phyloP scores from a whole-genome alignment of 2,113 vertebrate species.

The pig (Sus scrofa) region DNA sequence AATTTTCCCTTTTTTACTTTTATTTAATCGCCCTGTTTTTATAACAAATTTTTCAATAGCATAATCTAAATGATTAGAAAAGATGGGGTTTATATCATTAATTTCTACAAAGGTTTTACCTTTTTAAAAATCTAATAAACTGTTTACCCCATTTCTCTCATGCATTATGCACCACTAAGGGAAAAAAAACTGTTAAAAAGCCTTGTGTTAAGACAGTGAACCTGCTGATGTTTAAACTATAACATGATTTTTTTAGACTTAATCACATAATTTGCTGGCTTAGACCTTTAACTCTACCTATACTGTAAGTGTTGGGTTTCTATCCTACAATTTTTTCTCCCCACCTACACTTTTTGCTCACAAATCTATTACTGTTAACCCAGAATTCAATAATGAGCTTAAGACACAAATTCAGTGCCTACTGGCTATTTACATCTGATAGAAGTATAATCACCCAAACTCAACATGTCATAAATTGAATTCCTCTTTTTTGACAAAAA shows the following conservation, averaged over 20 bases:
- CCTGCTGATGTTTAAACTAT: not conserved
- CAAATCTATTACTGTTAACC: constrained; percentile 26
- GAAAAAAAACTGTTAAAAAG: not conserved
- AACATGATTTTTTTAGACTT: constrained; percentile 14
- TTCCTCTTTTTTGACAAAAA: constrained; percentile 36
- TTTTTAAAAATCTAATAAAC: not conserved
- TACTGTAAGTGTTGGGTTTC: constrained; percentile 39
- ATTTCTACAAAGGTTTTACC: constrained; percentile 23
- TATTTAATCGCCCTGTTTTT: too few relatives aligned
- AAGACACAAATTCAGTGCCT: constrained; percentile 36
- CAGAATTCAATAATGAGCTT: constrained; percentile 9
- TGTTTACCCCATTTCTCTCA: constrained; percentile 14
- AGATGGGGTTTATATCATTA: not conserved
- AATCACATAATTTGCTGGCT: constrained; percentile 48
- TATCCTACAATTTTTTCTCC: constrained; percentile 7
- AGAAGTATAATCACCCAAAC: constrained; percentile 7
- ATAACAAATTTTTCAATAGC: constrained; percentile 16
- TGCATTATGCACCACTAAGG: not conserved
- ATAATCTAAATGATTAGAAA: constrained; percentile 56
- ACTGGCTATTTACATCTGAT: not conserved
- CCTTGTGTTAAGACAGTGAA: not conserved
- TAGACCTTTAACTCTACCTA: not conserved
- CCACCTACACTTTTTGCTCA: not conserved
- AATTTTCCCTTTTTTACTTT: too few relatives aligned
- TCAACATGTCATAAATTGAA: constrained; percentile 35